Base-by-base conservation (phyloP, 2,113 vertebrate genomes). In the Istiophorus platypterus region DNA sequence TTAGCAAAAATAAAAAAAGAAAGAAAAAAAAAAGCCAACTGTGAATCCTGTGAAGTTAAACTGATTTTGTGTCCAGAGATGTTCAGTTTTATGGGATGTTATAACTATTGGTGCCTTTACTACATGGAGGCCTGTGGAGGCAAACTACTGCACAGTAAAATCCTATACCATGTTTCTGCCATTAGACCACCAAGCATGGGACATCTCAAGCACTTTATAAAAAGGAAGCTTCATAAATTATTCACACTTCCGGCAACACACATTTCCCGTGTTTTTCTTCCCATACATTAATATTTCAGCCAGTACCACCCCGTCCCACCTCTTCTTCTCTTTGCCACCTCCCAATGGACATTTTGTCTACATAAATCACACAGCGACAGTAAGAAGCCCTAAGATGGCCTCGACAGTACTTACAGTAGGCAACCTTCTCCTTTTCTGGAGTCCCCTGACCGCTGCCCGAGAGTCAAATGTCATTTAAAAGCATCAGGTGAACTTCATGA, bases 241-340 rank as follows among this genome's bases (percentile, higher is more conserved):
- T 95, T 93, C 72, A 95, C 75, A 76, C 76, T 85, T 92, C 85
- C 67, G 67, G 85, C 67, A 90, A 91, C 86, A 92, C 84, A 86
- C 72, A 64, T 92, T 91, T 72, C 85, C 87, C 92, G 89, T 88
- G 90, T 91, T 93, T 92, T 67, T 72, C 85, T 93, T 92, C 79
- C 81, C 72, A 86, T 80, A 85, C 85, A 94, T 95, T 90, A 94
- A 95, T 94, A 94, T 95, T 95, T 94, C 62, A 95, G 80, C 65
- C 74, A 2, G 13, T 2, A 31, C 29, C 18, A 27, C 24, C 79
- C 37, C 64, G 11, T 26, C 45, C 18, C 20, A 61, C 65, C 65
- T 75, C 72, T 27, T 72, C 63, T 49, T 86, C 80, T 86, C 37
- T 67, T 64, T 82, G 51, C 74, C 69, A 77, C 80, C 75, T 91